Conservation (phyloP, 1,140 invertebrate species). For the Drosophila burlai region DNA sequence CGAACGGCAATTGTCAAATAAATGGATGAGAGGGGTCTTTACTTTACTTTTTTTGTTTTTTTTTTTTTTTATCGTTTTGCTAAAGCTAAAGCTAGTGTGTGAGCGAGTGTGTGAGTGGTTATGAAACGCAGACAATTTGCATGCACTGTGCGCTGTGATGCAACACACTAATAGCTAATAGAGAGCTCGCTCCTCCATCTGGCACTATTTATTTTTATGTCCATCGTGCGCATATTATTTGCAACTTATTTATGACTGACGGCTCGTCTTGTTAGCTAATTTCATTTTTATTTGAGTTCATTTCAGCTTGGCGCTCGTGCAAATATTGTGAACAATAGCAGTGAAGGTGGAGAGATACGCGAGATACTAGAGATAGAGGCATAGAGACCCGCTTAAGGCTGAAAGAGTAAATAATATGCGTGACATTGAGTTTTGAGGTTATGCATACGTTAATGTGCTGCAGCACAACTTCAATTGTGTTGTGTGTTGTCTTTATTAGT, state of each 20-base stretch:
- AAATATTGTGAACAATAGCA: constrained; percentile 47
- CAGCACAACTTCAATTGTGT: constrained; percentile 53
- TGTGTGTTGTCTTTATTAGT: constrained; percentile 29
- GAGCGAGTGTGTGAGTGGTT: constrained; percentile 9
- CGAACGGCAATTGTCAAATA: constrained; percentile 35
- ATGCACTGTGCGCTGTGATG: constrained; percentile 60
- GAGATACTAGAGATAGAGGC: constrained; percentile 31
- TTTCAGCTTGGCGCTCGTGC: constrained; percentile 26
- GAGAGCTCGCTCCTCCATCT: constrained; percentile 55
- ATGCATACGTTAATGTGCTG: constrained; percentile 68
- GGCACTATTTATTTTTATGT: constrained; percentile 67
- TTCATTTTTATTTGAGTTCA: constrained; percentile 49
- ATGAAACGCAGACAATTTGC: constrained; percentile 60
- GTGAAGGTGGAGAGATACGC: constrained; percentile 14
- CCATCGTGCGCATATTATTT: constrained; percentile 63
- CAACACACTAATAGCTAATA: constrained; percentile 50
- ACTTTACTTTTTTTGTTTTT: background rate
- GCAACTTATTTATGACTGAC: constrained; percentile 75
- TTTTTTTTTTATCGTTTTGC: constrained; percentile 10
- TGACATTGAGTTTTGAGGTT: constrained; percentile 80
- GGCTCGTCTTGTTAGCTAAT: constrained; percentile 62
- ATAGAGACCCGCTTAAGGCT: constrained; percentile 32
- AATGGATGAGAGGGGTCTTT: constrained; percentile 18
- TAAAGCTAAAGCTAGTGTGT: background rate
- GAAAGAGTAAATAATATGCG: constrained; percentile 72